Evolutionary conservation across 92 coral and sea anemone genomes (phyloP), one percentile per base, ranked within the genome.

Genomic region (Zoanthus gigantus): DNA sequence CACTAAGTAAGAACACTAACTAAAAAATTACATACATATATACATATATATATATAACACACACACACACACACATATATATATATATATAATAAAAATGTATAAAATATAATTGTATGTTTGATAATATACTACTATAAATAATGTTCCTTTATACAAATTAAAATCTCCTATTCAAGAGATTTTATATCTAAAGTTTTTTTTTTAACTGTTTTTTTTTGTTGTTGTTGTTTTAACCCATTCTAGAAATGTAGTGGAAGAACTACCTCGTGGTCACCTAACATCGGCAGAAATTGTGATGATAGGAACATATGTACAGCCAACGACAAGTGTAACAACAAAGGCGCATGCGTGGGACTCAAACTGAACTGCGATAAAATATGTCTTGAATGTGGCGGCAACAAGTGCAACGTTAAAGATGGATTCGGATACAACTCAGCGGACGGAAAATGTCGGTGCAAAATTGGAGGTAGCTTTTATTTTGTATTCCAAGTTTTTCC

Each of bases 381-480:
- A 29, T 96, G 98, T 83, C 98, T 94, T 89, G 78, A 78, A 42
- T 96, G 98, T 60, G 91, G 93, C 69, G 94, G 98, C 47, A 90
- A 88, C 47, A 80, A 74, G 84, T 96, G 98, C 77, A 90, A 94
- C 50, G 92, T 93, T 17, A 93, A 94, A n/a, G 69, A 94, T 45
- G 98, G 98, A 52, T 96, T 90, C 87, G 98, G 98, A 74, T 96
- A 89, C 56, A 90, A 78, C 42, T 10, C 66, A 14, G 17, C 3
- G 63, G 92, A 74, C 61, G 92, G 93, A 61, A 94, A 83, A 72
- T 96, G 98, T 82, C 93, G 93, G 13, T 96, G 98, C 18, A 96
- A 87, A 57, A 93, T 96, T 45, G 92, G 79, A 88, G 98, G 98
- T 96, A 86, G 42, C 47, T 76, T 50, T 30, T 50, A 50, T 50